Evolutionary conservation across 2,113 vertebrate species (phyloP).

Genomic region (Brachionichthys hirsutus): DNA sequence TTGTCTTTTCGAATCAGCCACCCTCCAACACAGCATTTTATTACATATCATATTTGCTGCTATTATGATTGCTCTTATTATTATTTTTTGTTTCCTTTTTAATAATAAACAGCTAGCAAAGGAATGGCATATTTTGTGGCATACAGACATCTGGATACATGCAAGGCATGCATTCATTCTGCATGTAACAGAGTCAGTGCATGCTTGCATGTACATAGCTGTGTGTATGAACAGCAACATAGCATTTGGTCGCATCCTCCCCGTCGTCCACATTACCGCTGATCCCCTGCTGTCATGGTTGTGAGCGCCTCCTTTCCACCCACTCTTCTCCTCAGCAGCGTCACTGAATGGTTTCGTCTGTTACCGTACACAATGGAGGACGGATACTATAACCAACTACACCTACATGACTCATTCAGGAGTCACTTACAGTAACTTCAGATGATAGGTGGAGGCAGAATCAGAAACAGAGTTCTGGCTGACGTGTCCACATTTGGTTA

Average conservation of each 20-base stretch:
- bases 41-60: no score
- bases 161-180: background rate
- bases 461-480: conserved; percentile 29
- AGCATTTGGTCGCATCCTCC: conserved; percentile 24
- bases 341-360: conserved; percentile 53
- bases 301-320: conserved; percentile 40
- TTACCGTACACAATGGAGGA: conserved; percentile 55
- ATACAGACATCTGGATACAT: conserved; percentile 22
- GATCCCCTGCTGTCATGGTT: conserved; percentile 24
- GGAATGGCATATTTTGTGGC: conserved; percentile 1
- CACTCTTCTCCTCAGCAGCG: conserved; percentile 32
- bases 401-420: conserved; percentile 63
- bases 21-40: no score
- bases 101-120: background rate
- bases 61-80: no score
- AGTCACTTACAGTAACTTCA: conserved; percentile 42
- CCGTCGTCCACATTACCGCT: conserved; percentile 13
- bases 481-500: conserved; percentile 21
- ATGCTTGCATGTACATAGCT: conserved; percentile 34
- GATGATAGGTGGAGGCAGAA: conserved; percentile 36
- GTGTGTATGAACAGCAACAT: conserved; percentile 37
- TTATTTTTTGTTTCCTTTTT: no score
- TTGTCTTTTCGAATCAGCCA: no score
- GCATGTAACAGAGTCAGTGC: background rate
- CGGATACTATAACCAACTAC: conserved; percentile 61